A percentile compares a stretch with the other conserved stretches of the same genome.
Conservation (phyloP, 2,113 vertebrate species). For the Bostrychus sinensis region DNA sequence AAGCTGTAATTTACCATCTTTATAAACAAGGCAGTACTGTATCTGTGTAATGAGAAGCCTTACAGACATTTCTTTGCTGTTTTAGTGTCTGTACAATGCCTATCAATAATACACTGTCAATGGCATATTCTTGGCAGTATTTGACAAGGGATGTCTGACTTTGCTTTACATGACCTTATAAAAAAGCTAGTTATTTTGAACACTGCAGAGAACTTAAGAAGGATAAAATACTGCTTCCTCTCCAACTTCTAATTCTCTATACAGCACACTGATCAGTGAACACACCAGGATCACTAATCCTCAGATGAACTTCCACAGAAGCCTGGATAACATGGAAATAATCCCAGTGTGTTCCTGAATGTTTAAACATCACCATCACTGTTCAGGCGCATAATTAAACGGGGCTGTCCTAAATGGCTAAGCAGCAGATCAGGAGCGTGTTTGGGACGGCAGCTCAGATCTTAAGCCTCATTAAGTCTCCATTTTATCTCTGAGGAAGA, state of each 20-base stretch:
- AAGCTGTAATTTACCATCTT: too few species aligned
- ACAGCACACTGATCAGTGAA: too few species aligned
- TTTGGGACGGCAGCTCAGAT: slow-evolving; percentile 52
- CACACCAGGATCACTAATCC: not conserved
- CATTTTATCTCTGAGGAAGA: slow-evolving; percentile 35
- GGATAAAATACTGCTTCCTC: too few species aligned
- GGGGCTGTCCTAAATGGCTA: slow-evolving; percentile 57
- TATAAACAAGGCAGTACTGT: too few species aligned
- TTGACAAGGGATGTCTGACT: too few species aligned
- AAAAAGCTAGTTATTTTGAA: not conserved
- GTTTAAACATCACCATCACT: slow-evolving; percentile 58
- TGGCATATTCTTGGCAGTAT: too few species aligned
- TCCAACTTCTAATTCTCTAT: too few species aligned
- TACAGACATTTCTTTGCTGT: too few species aligned
- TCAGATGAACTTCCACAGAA: slow-evolving; percentile 12
- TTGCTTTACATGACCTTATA: slow-evolving; percentile 7
- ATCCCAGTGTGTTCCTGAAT: slow-evolving; percentile 52
- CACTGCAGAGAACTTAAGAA: not conserved
- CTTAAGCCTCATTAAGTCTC: slow-evolving; percentile 59
- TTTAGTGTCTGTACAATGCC: too few species aligned
- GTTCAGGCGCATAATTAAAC: slow-evolving; percentile 67
- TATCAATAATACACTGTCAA: too few species aligned
- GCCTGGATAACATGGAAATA: slow-evolving; percentile 41
- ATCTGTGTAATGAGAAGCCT: too few species aligned
- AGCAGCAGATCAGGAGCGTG: slow-evolving; percentile 46